Conservation (phyloP, 2,888 invertebrate genomes). For the Euplagia quadripunctaria region DNA sequence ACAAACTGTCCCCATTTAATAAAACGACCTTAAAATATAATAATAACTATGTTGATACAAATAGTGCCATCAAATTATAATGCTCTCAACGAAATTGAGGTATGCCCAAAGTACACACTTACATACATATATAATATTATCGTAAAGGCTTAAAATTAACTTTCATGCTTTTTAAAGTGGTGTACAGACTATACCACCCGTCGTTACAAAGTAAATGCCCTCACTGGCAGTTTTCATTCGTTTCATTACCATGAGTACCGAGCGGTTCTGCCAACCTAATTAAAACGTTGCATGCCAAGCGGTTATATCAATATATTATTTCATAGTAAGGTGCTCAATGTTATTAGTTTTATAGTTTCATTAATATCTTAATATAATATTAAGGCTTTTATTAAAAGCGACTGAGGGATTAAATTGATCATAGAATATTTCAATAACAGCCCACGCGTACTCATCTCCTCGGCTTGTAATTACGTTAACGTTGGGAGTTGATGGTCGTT, state of each 20-base stretch:
- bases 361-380: conserved; percentile 4
- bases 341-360: conserved; percentile 18
- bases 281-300: conserved; percentile 46
- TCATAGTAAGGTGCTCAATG: conserved; percentile 15
- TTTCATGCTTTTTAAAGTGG: conserved; percentile 33
- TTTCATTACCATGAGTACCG: conserved; percentile 13
- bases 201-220: conserved; percentile 25
- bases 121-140: conserved; percentile 33
- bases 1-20: conserved; percentile 6
- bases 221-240: conserved; percentile 15
- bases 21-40: conserved; percentile 3
- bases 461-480: conserved; percentile 4
- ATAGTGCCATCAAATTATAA: conserved; percentile 26
- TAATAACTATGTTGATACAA: conserved; percentile 7
- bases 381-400: conserved; percentile 8
- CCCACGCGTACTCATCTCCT: background rate
- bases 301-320: conserved; percentile 34
- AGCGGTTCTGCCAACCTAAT: conserved; percentile 25
- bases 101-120: conserved; percentile 26
- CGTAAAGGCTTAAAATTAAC: conserved; percentile 32
- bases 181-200: conserved; percentile 20
- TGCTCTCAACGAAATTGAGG: conserved; percentile 24
- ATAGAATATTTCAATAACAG: conserved; percentile 14
- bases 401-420: conserved; percentile 7
- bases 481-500: background rate